Evolutionary conservation across 2,888 invertebrate species (phyloP).

Genomic region (Rhogogaster chlorosoma): DNA sequence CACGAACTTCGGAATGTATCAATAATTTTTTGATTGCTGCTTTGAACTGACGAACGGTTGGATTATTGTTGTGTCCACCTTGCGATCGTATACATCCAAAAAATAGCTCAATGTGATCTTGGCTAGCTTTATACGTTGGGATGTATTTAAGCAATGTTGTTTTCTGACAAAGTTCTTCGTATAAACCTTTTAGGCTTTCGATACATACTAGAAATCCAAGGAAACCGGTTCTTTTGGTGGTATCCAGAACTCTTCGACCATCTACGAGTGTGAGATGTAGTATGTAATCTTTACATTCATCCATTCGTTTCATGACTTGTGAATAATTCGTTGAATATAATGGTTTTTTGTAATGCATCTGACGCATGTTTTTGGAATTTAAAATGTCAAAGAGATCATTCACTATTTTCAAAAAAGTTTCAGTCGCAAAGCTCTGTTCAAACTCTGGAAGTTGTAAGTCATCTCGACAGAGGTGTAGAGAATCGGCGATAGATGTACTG

Average conservation of each 20-base stretch:
- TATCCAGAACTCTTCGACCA: constrained; percentile 30
- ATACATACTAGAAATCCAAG: constrained; percentile 50
- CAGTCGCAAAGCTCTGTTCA: constrained; percentile 56
- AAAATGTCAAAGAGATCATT: constrained; percentile 63
- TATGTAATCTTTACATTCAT: constrained; percentile 43
- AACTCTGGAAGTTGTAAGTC: constrained; percentile 59
- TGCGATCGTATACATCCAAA: constrained; percentile 52
- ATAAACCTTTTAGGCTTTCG: constrained; percentile 44
- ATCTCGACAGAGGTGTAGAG: constrained; percentile 59
- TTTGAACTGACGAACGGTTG: constrained; percentile 53
- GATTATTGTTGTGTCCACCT: constrained; percentile 56
- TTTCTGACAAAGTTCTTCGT: background rate
- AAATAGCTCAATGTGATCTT: constrained; percentile 56
- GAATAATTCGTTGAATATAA: constrained; percentile 43
- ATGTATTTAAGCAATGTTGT: constrained; percentile 44
- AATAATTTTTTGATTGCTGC: constrained; percentile 51
- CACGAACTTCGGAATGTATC: constrained; percentile 46
- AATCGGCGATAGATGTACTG: constrained; percentile 62
- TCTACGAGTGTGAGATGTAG: constrained; percentile 22
- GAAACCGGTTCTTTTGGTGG: constrained; percentile 51
- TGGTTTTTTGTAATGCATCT: constrained; percentile 47
- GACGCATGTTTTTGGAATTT: constrained; percentile 55
- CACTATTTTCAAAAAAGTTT: constrained; percentile 58
- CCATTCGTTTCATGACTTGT: constrained; percentile 7
- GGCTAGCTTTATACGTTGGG: constrained; percentile 52